Percentiles rank a stretch among this genome's conserved stretches.
Conservation (phyloP, 2,797 vertebrate genomes). For the Gallinago solitaria region DNA sequence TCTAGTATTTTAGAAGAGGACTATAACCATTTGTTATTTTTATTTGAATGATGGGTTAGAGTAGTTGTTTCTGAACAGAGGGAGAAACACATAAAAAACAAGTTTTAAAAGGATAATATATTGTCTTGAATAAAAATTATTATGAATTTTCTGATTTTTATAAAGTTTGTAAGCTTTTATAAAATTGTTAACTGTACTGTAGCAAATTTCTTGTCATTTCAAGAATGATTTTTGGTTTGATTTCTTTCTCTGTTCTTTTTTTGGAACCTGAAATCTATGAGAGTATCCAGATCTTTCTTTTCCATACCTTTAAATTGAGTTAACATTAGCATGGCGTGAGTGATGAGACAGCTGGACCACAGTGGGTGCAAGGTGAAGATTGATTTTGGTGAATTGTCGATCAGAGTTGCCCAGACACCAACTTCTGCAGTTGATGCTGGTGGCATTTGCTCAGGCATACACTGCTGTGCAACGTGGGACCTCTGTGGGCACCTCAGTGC, state of each 20-base stretch:
- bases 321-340: background rate
- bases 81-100: background rate
- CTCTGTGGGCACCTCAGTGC: background rate
- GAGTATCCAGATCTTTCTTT: background rate
- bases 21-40: background rate
- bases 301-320: background rate
- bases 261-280: background rate
- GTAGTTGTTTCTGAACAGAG: background rate
- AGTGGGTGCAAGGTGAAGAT: fast-evolving
- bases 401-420: background rate
- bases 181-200: background rate
- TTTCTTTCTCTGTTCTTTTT: background rate
- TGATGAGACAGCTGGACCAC: background rate
- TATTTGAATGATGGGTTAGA: background rate
- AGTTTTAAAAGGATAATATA: background rate
- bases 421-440: background rate
- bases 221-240: background rate
- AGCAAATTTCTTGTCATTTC: background rate
- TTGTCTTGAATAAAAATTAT: background rate
- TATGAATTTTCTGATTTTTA: background rate
- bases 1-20: background rate
- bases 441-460: background rate
- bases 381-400: background rate
- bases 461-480: background rate
- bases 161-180: background rate